Base-by-base conservation (phyloP, 1,140 invertebrate species). In the Plutomurus gul region DNA sequence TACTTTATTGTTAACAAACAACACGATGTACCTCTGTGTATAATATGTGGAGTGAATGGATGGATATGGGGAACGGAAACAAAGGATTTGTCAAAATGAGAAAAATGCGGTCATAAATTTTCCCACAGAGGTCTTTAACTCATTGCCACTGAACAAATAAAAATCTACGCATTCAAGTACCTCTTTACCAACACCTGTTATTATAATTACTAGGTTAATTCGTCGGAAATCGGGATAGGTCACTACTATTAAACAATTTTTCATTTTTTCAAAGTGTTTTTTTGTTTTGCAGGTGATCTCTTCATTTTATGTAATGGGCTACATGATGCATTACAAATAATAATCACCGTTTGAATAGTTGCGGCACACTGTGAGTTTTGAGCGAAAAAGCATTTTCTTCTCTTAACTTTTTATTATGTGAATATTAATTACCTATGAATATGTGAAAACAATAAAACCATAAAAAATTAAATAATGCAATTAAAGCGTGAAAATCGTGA, bases 51-150 rank as follows among this genome's bases (percentile, higher is more conserved):
- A n/a, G n/a, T n/a, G n/a, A n/a, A n/a, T n/a, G n/a, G n/a, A n/a
- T n/a, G n/a, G n/a, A n/a, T n/a, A n/a, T n/a, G n/a, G 47, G 20
- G 47, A 65, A 65, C 56, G 56, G 56, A 65, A 72, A 46, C 18
- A 6, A 40, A 39, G 13, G 39, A 22, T 40, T 43, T 43, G 70
- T 72, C 36, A 72, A 72, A n/a, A 39, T 72, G 27, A 20, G 70
- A 72, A 72, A 72, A 72, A 72, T 72, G 70, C 70, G 70, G 70
- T 72, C 70, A 72, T 13, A 3, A 16, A n/a, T 40, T 40, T 72
- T 72, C 70, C 30, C 70, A 72, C 22, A 39, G 25, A 46, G n/a
- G 60, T 20, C 18, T 36, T 13, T 11, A n/a, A 30, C n/a, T 36
- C 33, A 36, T 18, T 6, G 7, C 22, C 56, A 33, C 22, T 25